Conservation (phyloP, 2,888 invertebrate genomes). For the Scaeva pyrastri region DNA sequence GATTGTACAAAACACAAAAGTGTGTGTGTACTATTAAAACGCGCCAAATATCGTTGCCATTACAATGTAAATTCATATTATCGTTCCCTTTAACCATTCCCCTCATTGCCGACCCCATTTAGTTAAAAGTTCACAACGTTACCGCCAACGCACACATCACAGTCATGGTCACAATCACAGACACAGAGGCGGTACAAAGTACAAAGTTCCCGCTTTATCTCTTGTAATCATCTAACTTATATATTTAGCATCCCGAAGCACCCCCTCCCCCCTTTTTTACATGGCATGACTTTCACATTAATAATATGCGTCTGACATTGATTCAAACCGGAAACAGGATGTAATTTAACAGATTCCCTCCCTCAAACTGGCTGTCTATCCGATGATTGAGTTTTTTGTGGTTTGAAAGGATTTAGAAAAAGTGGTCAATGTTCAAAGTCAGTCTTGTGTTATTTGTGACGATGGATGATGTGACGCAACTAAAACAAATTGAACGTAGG, state of each 20-base stretch:
- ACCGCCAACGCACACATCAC: background rate
- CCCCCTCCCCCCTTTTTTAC: background rate
- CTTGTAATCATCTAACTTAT: slow-evolving; percentile 5
- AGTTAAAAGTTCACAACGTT: background rate
- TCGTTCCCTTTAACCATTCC: too few relatives aligned
- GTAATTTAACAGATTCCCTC: background rate
- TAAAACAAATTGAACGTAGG: too few relatives aligned
- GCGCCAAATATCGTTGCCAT: slow-evolving; percentile 5
- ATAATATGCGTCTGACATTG: slow-evolving; percentile 12
- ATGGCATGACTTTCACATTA: background rate
- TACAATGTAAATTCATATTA: background rate
- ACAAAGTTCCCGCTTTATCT: background rate
- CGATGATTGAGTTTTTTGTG: background rate
- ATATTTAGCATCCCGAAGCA: background rate
- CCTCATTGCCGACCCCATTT: too few relatives aligned
- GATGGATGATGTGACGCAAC: background rate
- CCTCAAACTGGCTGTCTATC: background rate
- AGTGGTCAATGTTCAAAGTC: background rate
- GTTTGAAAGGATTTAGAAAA: background rate
- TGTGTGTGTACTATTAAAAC: slow-evolving; percentile 31
- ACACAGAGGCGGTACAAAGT: too few relatives aligned
- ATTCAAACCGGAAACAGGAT: slow-evolving; percentile 3
- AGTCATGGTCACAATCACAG: too few relatives aligned
- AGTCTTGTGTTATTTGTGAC: too few relatives aligned
- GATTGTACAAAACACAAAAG: too few relatives aligned